Percentiles rank a stretch among this genome's conserved stretches.
phyloP scores from a whole-genome alignment of 2,113 vertebrate species.

The Stegastes partitus region DNA sequence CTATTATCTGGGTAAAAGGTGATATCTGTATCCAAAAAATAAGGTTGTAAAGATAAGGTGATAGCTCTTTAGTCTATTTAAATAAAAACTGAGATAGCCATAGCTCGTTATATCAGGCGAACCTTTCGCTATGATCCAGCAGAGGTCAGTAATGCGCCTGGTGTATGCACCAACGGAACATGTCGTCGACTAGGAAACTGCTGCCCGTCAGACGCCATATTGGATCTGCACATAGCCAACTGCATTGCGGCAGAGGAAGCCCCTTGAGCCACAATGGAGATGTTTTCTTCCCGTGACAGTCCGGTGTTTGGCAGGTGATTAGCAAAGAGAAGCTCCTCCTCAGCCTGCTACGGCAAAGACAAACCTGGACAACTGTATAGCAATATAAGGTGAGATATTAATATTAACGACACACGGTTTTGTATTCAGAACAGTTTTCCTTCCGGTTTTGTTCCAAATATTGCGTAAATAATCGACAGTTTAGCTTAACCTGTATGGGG shows the following conservation, averaged over 20 bases:
- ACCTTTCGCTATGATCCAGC: slow-evolving; percentile 19
- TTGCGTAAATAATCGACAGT: background rate
- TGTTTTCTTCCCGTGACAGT: slow-evolving; percentile 62
- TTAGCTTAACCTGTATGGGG: background rate
- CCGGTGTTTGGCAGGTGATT: slow-evolving; percentile 71
- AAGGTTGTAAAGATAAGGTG: too few species aligned
- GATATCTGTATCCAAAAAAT: too few species aligned
- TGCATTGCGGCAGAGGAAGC: background rate
- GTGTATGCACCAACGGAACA: background rate
- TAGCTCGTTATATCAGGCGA: background rate
- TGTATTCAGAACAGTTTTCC: background rate
- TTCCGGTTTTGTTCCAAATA: background rate
- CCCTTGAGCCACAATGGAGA: slow-evolving; percentile 66
- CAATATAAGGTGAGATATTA: slow-evolving; percentile 50
- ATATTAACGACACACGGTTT: background rate
- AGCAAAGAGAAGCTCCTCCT: slow-evolving; percentile 58
- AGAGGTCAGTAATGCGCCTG: slow-evolving; percentile 45
- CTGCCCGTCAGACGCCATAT: slow-evolving; percentile 41
- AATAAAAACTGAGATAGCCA: too few species aligned
- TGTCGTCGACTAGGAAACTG: slow-evolving; percentile 45
- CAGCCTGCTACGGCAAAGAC: slow-evolving; percentile 16
- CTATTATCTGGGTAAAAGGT: too few species aligned
- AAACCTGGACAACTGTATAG: slow-evolving; percentile 32
- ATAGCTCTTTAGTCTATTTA: too few species aligned
- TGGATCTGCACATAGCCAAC: slow-evolving; percentile 37